phyloP scores from a whole-genome alignment of 1,140 invertebrate species.

The Drosophila athabasca region DNA sequence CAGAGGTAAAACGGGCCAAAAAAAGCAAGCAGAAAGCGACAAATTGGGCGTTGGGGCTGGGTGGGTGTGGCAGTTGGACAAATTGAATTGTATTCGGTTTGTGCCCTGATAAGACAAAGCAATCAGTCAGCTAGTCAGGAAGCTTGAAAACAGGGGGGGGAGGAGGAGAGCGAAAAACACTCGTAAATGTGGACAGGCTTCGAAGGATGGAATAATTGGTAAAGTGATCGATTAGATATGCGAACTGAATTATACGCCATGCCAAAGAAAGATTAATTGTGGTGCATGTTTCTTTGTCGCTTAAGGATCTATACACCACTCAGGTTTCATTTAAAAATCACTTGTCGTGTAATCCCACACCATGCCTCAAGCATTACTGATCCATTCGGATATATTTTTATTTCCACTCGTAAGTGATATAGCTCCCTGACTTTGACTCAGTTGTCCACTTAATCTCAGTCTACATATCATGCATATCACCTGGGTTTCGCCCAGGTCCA shows the following conservation, averaged over 20 bases:
- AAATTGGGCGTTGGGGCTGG: conserved; percentile 29
- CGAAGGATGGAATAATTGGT: conserved; percentile 37
- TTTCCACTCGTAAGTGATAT: background rate
- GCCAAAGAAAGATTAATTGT: background rate
- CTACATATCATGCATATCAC: no score
- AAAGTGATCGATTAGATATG: conserved; percentile 58
- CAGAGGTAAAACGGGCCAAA: conserved; percentile 49
- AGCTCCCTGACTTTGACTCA: no score
- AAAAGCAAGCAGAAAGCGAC: conserved; percentile 24
- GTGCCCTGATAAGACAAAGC: conserved; percentile 74
- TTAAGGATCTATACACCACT: no score
- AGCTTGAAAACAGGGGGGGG: conserved; percentile 44
- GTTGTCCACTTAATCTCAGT: no score
- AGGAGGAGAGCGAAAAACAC: conserved; percentile 12
- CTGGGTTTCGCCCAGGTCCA: background rate
- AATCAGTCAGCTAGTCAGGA: conserved; percentile 69
- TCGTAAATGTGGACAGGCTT: conserved; percentile 35
- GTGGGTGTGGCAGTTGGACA: conserved; percentile 68
- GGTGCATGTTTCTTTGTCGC: background rate
- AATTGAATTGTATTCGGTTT: conserved; percentile 77
- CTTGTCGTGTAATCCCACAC: no score
- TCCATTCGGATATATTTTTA: no score
- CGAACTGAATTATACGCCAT: conserved; percentile 16
- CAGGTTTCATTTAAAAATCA: no score
- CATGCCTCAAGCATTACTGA: no score